Percentiles rank a stretch among this genome's conserved stretches.
These are phyloP conservation scores for Perodicticus potto DNA, from an alignment of 2,797 vertebrate species.

Conservation along the genomic window DNA sequence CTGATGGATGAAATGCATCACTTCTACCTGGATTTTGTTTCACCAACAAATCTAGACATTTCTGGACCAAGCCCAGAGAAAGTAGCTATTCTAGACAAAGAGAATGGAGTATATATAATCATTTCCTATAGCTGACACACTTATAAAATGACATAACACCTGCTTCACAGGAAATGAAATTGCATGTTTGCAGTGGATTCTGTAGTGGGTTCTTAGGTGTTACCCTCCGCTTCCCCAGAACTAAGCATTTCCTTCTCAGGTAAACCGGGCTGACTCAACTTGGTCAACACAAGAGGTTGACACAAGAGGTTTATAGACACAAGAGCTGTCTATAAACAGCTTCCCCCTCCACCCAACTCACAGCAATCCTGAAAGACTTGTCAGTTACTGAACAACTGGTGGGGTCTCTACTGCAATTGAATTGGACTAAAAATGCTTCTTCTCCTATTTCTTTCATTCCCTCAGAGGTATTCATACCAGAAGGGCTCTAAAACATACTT, in stretches of 20 bases:
- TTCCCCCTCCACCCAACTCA: background rate
- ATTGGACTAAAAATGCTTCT: background rate
- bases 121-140: background rate
- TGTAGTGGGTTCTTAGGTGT: background rate
- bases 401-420: background rate
- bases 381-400: background rate
- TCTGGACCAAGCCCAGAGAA: background rate
- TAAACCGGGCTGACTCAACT: background rate
- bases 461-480: background rate
- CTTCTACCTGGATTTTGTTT: background rate
- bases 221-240: background rate
- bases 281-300: too few relatives aligned
- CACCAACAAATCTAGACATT: background rate
- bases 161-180: background rate
- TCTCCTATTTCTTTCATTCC: background rate
- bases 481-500: background rate
- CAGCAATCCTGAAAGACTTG: background rate
- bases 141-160: background rate
- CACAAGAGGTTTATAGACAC: too few relatives aligned
- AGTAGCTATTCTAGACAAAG: background rate
- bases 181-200: background rate
- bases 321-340: too few relatives aligned
- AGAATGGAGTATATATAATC: background rate
- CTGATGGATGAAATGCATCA: background rate
- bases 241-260: background rate